A percentile compares a stretch with the other conserved stretches of the same genome.
Conservation (phyloP, 1,140 invertebrate genomes). For the Arion vulgaris region DNA sequence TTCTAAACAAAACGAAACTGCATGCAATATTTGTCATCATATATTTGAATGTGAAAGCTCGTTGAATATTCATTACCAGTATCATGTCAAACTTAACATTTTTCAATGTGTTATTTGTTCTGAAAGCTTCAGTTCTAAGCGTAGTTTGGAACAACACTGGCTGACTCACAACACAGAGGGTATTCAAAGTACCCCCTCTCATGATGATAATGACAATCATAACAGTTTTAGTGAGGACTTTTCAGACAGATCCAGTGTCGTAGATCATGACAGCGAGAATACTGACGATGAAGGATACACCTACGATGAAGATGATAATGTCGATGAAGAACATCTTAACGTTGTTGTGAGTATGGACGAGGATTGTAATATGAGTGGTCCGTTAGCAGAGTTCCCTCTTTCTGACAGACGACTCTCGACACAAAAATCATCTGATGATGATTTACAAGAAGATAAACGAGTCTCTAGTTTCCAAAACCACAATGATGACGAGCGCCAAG, state of each 20-base stretch:
- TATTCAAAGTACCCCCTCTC: constrained; percentile 54
- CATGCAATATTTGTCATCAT: constrained; percentile 98
- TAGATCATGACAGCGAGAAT: not conserved
- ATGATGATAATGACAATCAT: not conserved
- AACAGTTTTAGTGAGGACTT: not conserved
- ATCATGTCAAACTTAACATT: constrained; percentile 97
- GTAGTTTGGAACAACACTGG: constrained; percentile 98
- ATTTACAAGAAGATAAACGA: constrained; percentile 33
- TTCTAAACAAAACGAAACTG: constrained; percentile 83
- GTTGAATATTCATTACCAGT: constrained; percentile 96
- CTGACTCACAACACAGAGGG: constrained; percentile 96
- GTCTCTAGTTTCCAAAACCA: constrained; percentile 35
- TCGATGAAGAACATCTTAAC: not conserved
- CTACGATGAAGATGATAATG: constrained; percentile 7
- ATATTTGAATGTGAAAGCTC: constrained; percentile 98
- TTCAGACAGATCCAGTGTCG: not conserved
- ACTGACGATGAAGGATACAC: constrained; percentile 1
- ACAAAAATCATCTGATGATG: constrained; percentile 19
- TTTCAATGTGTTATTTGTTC: constrained; percentile 99
- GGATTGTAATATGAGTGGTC: not conserved
- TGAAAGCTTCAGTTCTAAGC: constrained; percentile 96
- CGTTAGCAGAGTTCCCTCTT: not conserved
- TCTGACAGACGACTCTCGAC: constrained; percentile 5
- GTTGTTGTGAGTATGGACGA: not conserved
- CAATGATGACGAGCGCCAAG: constrained; percentile 17